Conservation (phyloP, 37 sponge, comb jelly and placozoan genomes). For the Tethya wilhelma region DNA sequence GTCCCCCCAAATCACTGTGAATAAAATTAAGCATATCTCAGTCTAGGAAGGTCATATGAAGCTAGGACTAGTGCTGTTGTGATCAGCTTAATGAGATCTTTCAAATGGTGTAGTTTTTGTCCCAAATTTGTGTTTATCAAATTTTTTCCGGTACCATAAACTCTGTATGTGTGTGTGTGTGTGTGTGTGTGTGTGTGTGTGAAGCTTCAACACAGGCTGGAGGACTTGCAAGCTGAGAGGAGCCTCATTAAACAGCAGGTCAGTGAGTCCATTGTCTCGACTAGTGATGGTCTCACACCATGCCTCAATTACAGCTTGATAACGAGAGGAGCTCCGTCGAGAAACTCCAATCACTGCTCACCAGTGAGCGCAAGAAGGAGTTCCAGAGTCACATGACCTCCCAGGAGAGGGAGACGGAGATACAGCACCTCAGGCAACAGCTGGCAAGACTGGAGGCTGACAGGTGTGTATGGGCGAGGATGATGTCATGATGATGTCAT, state of each 20-base stretch:
- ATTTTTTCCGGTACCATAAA: no score
- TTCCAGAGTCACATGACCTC: slow-evolving; percentile 46
- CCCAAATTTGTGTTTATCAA: no score
- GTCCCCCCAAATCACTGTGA: no score
- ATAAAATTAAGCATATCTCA: no score
- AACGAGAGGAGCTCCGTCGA: slow-evolving; percentile 28
- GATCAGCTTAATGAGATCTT: no score
- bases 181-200: no score
- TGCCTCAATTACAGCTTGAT: slow-evolving; percentile 21
- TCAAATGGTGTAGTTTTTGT: no score
- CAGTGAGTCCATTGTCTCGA: background rate
- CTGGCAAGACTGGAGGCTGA: slow-evolving; percentile 63
- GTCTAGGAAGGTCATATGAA: no score
- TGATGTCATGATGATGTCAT: background rate
- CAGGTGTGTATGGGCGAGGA: slow-evolving; percentile 5
- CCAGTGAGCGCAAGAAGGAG: slow-evolving; percentile 70
- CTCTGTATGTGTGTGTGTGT: no score
- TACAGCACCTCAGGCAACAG: slow-evolving; percentile 53
- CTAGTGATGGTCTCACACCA: background rate
- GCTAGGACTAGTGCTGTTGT: no score
- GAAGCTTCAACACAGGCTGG: slow-evolving; percentile 21
- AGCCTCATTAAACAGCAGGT: slow-evolving; percentile 43
- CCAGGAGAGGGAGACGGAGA: slow-evolving; percentile 61
- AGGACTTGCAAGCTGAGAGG: slow-evolving; percentile 43
- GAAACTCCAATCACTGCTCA: slow-evolving; percentile 61